Base-by-base conservation (phyloP, 2,113 vertebrate species). In the Neopipo cinnamomea region DNA sequence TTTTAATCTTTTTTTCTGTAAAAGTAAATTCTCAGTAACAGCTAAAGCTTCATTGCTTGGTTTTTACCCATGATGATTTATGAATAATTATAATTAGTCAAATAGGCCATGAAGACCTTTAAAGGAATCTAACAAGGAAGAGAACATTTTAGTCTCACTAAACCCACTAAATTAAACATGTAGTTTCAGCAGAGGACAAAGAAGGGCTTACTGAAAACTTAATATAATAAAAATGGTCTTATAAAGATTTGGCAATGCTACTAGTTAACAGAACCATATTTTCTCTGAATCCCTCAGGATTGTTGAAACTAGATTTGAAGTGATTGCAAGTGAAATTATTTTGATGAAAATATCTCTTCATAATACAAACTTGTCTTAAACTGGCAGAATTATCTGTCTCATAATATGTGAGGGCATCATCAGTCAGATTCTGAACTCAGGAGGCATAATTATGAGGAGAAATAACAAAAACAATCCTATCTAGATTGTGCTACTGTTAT, bases 81-180 rank as follows among this genome's bases (percentile, higher is more conserved):
- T 67, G 72, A 91, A 89, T 93, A 95, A 86, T 80, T 95, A 49
- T 85, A 96, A 93, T 90, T 93, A 84, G 33, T 73, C 67, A 95
- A 85, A 95, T 80, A 95, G 79, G 39, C 85, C 65, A 88, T 87
- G 72, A 95, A 88, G 84, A 91, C 63, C 75, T 96, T 93, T 71
- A 28, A 79, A 88, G 58, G 70, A 91, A 39, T n/a, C 50, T 66
- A 91, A 37, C 42, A 80, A 85, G 63, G 68, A 89, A 96, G n/a
- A 46, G 76, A 88, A 89, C 16, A n/a, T 76, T 79, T 95, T 83
- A 94, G 31, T 75, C 68, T 96, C 84, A 52, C 67, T 93, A 93
- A 77, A 55, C 33, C 30, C 59, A 23, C 71, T 79, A 90, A 80
- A 79, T 91, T 97, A 92, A 83, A 66, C 58, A 46, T 12, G 12